These are phyloP conservation scores for Rana temporaria DNA, from an alignment of 2,113 vertebrate species.

Conservation along the genomic window DNA sequence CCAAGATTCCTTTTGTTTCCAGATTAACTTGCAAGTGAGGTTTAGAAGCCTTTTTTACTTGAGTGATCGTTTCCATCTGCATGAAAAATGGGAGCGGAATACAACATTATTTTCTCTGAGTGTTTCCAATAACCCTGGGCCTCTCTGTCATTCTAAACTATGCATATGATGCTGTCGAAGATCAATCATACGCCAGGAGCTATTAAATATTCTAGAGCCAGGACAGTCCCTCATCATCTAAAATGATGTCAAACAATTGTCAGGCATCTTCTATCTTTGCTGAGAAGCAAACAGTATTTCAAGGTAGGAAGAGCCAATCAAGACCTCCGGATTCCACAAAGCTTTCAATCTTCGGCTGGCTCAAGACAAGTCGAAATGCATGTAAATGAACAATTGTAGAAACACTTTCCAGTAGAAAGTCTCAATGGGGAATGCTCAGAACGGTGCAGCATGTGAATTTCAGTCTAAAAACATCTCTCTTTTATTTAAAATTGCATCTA, in stretches of 20 bases:
- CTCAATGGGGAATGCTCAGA: conserved; percentile 8
- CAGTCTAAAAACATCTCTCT: conserved; percentile 29
- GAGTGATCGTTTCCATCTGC: background rate
- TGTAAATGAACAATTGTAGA: conserved; percentile 4
- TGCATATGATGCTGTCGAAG: background rate
- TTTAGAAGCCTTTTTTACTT: background rate
- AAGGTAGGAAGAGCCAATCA: background rate
- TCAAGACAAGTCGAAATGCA: background rate
- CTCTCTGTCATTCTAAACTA: conserved; percentile 21
- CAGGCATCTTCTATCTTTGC: conserved; percentile 5
- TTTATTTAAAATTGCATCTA: conserved; percentile 23
- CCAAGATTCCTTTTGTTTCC: background rate
- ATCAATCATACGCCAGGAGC: conserved; percentile 6
- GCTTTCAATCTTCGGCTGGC: background rate
- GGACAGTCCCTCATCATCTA: conserved; percentile 19
- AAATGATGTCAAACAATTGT: conserved; percentile 35
- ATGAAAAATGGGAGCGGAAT: conserved; percentile 1
- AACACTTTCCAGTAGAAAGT: background rate
- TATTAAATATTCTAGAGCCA: conserved; percentile 7
- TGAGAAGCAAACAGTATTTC: background rate
- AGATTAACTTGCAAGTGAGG: conserved; percentile 7
- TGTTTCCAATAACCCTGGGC: conserved; percentile 14
- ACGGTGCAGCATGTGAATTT: background rate
- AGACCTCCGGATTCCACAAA: background rate
- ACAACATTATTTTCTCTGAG: background rate